Percentiles rank a stretch among this genome's conserved stretches.
These are phyloP conservation scores for Phocoena sinus DNA, from an alignment of 2,113 vertebrate species.

Conservation along the genomic window DNA sequence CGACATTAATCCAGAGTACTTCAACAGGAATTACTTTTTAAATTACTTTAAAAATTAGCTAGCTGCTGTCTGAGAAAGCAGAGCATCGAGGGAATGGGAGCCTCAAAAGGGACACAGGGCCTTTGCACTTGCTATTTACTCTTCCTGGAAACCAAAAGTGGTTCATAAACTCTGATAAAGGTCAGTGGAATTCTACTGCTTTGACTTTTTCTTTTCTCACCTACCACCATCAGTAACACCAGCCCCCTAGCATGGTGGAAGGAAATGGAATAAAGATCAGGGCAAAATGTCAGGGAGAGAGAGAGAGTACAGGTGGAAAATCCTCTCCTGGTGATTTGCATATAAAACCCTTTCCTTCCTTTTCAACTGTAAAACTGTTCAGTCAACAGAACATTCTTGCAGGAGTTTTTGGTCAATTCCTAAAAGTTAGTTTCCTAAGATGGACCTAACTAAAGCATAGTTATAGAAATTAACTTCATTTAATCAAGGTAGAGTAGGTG, in stretches of 20 bases:
- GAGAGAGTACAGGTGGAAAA: neutral
- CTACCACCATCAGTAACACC: neutral
- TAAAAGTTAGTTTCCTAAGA: neutral
- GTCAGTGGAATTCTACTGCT: neutral
- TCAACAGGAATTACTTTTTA: neutral
- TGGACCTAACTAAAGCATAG: neutral
- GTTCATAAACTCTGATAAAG: neutral
- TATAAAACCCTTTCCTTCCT: neutral
- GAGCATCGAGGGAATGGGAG: neutral
- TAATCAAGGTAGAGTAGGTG: neutral
- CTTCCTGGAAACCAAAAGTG: neutral
- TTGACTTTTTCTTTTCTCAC: neutral
- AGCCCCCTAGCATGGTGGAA: neutral
- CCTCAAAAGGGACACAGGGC: neutral
- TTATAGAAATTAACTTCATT: neutral
- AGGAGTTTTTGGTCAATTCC: neutral
- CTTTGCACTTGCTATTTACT: neutral
- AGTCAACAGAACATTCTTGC: neutral
- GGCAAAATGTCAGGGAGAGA: neutral
- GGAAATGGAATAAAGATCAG: too few species aligned
- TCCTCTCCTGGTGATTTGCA: neutral
- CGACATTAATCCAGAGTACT: neutral
- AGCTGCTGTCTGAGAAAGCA: neutral
- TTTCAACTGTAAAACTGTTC: neutral
- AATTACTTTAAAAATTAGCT: neutral